Conservation (phyloP, 1,140 invertebrate genomes). For the Neotoxoptera formosana region DNA sequence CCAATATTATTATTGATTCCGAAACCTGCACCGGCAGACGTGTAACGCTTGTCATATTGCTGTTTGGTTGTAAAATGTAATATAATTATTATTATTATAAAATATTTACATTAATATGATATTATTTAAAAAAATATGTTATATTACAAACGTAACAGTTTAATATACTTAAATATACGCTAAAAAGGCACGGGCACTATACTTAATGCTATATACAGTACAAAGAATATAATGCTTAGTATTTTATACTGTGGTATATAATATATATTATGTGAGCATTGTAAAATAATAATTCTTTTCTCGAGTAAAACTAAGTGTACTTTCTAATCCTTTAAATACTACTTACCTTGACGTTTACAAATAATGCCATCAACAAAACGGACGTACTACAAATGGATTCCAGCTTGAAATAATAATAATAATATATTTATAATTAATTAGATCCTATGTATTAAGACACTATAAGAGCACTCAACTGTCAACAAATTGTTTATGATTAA, state of each 20-base stretch:
- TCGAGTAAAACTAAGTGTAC: not conserved
- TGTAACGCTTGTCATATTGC: not conserved
- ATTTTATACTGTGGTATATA: not conserved
- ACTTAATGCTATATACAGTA: not conserved
- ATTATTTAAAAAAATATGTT: not conserved
- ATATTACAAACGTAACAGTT: not conserved
- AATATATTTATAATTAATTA: constrained; percentile 12
- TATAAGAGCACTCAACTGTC: not conserved
- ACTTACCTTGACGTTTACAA: constrained; percentile 10
- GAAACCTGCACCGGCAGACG: not conserved
- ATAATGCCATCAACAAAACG: constrained; percentile 3
- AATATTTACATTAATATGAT: not conserved
- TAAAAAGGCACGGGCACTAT: not conserved
- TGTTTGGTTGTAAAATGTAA: no score
- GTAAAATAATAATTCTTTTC: not conserved
- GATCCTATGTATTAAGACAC: constrained; percentile 5
- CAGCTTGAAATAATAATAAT: constrained; percentile 1
- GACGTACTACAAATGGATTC: constrained; percentile 1
- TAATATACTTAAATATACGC: not conserved
- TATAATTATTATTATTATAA: not conserved
- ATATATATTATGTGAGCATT: not conserved
- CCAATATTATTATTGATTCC: not conserved
- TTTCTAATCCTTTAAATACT: constrained; percentile 18
- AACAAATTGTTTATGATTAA: constrained; percentile 5
- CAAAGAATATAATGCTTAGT: not conserved